Conservation (phyloP, 2,888 invertebrate species). For the Arenicola marina region DNA sequence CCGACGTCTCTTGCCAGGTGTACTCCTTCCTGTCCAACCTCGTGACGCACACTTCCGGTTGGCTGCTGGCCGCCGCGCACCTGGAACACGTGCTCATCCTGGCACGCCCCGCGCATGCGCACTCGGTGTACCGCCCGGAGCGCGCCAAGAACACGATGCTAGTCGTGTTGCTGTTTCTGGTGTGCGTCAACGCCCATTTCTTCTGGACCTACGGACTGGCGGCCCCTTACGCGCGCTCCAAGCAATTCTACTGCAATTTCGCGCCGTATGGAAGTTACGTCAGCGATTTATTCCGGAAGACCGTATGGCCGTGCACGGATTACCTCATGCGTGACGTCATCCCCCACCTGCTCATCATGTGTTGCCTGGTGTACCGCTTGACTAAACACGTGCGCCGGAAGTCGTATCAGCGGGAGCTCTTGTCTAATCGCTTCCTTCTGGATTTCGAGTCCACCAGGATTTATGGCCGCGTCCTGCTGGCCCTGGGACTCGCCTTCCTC, state of each 20-base stretch:
- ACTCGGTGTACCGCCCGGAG: conserved; percentile 45
- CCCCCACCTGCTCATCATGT: conserved; percentile 36
- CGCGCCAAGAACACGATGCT: conserved; percentile 46
- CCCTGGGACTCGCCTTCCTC: background rate
- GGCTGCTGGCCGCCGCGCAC: conserved; percentile 43
- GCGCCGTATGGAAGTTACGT: background rate
- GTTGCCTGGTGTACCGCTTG: background rate
- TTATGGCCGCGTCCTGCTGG: background rate
- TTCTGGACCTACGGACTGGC: conserved; percentile 53
- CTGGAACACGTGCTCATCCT: conserved; percentile 43
- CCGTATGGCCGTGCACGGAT: conserved; percentile 45
- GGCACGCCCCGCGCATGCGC: conserved; percentile 38
- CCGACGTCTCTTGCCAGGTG: conserved; percentile 50
- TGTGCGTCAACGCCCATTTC: conserved; percentile 50
- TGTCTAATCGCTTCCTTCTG: too few relatives aligned
- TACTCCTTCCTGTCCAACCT: conserved; percentile 45
- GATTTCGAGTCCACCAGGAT: background rate
- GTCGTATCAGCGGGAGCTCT: background rate
- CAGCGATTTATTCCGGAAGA: conserved; percentile 35
- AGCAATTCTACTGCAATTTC: conserved; percentile 28
- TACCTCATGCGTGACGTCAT: conserved; percentile 37
- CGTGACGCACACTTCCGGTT: conserved; percentile 42
- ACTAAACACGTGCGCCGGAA: background rate
- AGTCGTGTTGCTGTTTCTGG: conserved; percentile 45
- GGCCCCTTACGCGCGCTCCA: conserved; percentile 25